Percentiles rank a stretch among this genome's conserved stretches.
Conservation (phyloP, 1,140 invertebrate species). For the Drosophila simulans region DNA sequence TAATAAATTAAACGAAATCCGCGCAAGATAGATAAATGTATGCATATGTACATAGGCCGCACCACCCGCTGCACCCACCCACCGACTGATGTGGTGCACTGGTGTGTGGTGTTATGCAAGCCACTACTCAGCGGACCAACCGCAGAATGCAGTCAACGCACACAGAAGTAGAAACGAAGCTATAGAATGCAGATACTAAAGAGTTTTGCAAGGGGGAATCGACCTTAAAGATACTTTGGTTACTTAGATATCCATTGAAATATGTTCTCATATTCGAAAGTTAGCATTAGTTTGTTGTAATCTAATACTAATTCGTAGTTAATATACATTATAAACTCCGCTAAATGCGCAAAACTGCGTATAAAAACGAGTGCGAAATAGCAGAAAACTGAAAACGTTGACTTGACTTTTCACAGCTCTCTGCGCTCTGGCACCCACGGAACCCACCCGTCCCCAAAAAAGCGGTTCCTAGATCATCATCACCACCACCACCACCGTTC, state of each 20-base stretch:
- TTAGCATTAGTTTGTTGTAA: too few species aligned
- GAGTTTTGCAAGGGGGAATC: background rate
- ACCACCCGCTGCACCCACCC: background rate
- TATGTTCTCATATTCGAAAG: too few species aligned
- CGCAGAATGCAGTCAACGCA: constrained; percentile 36
- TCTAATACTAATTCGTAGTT: too few species aligned
- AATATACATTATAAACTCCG: background rate
- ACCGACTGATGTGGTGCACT: background rate
- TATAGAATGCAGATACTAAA: constrained; percentile 14
- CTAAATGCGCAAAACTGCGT: constrained; percentile 26
- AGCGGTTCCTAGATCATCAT: background rate
- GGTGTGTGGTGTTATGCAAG: constrained; percentile 45
- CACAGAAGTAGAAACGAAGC: constrained; percentile 7
- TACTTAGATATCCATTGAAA: too few species aligned
- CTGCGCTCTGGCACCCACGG: constrained; percentile 59
- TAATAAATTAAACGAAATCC: constrained; percentile 82
- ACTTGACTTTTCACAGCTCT: constrained; percentile 76
- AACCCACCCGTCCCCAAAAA: background rate
- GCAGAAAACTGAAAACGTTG: constrained; percentile 68
- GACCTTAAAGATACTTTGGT: background rate
- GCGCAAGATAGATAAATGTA: constrained; percentile 34
- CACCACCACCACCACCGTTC: constrained; percentile 5
- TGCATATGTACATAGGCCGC: constrained; percentile 1
- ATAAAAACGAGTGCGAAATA: constrained; percentile 8
- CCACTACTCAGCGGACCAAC: constrained; percentile 37